These are phyloP conservation scores for Apotomis turbidana DNA, from an alignment of 2,888 invertebrate species.

Conservation along the genomic window DNA sequence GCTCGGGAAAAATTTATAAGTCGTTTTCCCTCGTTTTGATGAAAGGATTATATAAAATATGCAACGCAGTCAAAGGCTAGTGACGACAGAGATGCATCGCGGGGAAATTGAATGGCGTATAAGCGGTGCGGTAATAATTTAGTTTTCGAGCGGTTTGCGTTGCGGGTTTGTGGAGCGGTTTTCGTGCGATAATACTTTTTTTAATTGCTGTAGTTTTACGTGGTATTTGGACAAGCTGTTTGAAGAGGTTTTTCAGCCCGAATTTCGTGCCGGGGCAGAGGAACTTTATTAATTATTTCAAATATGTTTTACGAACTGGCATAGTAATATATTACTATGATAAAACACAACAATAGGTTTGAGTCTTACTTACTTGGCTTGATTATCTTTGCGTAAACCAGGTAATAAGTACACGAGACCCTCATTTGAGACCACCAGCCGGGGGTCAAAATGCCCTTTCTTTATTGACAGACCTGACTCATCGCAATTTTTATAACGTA, in stretches of 20 bases:
- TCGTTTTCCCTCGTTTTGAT: conserved; percentile 78
- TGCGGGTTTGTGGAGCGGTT: conserved; percentile 16
- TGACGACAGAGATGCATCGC: conserved; percentile 72
- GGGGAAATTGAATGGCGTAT: conserved; percentile 75
- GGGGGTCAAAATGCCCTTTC: conserved; percentile 55
- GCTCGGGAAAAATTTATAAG: conserved; percentile 73
- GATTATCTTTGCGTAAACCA: conserved; percentile 36
- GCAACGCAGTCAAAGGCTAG: conserved; percentile 44
- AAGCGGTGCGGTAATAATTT: conserved; percentile 73
- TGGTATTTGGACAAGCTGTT: not conserved
- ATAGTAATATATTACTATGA: too few species aligned
- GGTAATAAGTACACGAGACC: conserved; percentile 45
- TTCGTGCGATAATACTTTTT: conserved; percentile 1
- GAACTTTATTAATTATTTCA: too few species aligned
- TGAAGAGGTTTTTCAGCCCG: not conserved
- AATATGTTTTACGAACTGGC: too few species aligned
- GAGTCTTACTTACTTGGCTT: not conserved
- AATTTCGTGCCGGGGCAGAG: too few species aligned
- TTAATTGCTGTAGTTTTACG: not conserved
- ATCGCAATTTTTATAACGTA: conserved; percentile 62
- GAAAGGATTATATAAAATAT: conserved; percentile 73
- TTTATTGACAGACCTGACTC: conserved; percentile 64
- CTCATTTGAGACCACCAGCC: conserved; percentile 57
- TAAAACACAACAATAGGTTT: too few species aligned
- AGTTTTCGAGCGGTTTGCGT: conserved; percentile 56